Conservation (phyloP, 2,113 vertebrate genomes). For the Phaethon lepturus region DNA sequence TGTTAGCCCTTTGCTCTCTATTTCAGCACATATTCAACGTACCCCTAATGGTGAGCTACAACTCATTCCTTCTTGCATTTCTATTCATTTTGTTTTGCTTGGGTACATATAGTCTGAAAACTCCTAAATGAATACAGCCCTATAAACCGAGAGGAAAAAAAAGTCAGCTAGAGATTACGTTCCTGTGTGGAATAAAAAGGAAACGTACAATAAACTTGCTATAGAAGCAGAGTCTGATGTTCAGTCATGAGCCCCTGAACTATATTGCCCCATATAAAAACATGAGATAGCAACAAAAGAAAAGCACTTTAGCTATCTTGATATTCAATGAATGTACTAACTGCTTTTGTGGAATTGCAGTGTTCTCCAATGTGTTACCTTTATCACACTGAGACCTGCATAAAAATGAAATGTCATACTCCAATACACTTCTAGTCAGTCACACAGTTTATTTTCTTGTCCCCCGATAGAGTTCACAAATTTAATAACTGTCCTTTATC, state of each 20-base stretch:
- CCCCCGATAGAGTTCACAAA: slow-evolving; percentile 77
- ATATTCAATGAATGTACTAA: slow-evolving; percentile 65
- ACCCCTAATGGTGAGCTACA: neutral
- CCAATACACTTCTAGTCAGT: slow-evolving; percentile 72
- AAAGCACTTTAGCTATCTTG: slow-evolving; percentile 55
- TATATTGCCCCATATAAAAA: slow-evolving; percentile 56
- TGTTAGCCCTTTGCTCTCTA: neutral
- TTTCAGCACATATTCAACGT: neutral
- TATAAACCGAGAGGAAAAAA: neutral
- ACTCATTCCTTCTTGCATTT: neutral
- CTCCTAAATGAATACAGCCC: neutral
- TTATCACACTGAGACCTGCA: slow-evolving; percentile 72
- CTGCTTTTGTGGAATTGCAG: slow-evolving; percentile 62
- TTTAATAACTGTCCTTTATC: slow-evolving; percentile 82
- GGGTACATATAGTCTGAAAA: neutral
- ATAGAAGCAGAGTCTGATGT: slow-evolving; percentile 28
- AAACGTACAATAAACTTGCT: slow-evolving; percentile 34
- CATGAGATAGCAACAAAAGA: slow-evolving; percentile 51
- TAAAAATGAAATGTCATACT: slow-evolving; percentile 82
- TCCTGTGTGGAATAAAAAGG: neutral
- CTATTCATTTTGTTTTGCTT: neutral
- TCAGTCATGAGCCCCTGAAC: slow-evolving; percentile 39
- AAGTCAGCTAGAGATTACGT: neutral
- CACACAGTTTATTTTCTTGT: slow-evolving; percentile 78
- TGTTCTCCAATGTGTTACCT: slow-evolving; percentile 71